Conservation (phyloP, 2,888 invertebrate genomes). For the Electrophaes corylata region DNA sequence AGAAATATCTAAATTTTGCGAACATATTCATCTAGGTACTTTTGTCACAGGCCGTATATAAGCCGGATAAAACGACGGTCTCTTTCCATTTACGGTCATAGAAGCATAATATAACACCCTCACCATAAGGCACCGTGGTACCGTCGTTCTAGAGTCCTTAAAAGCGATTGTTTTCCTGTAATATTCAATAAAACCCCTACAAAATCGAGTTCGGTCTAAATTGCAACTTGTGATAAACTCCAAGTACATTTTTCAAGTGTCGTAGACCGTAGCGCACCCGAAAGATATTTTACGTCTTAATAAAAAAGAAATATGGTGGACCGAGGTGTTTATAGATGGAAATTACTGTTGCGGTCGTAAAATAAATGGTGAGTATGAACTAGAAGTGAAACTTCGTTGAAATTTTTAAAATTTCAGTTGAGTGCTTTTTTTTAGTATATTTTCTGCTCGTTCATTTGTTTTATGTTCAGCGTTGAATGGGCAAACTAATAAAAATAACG, state of each 20-base stretch:
- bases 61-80: slow-evolving; percentile 22
- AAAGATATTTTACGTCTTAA: slow-evolving; percentile 57
- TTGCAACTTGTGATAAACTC: slow-evolving; percentile 48
- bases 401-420: neutral
- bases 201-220: slow-evolving; percentile 47
- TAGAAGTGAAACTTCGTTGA: slow-evolving; percentile 7
- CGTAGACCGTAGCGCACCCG: slow-evolving; percentile 33
- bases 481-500: too few species aligned
- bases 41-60: neutral
- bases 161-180: slow-evolving; percentile 35
- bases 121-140: slow-evolving; percentile 24
- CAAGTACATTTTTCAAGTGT: slow-evolving; percentile 48
- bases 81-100: slow-evolving; percentile 33
- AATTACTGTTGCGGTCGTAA: slow-evolving; percentile 32
- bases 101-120: slow-evolving; percentile 30
- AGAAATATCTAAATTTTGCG: too few species aligned
- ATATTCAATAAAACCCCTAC: slow-evolving; percentile 46
- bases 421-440: neutral
- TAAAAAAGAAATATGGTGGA: slow-evolving; percentile 55
- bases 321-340: slow-evolving; percentile 43
- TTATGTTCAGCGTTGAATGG: too few species aligned
- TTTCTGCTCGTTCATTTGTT: too few species aligned
- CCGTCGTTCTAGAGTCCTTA: slow-evolving; percentile 22
- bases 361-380: slow-evolving; percentile 10
- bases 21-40: too few species aligned